Evolutionary conservation across 2,888 invertebrate genomes (phyloP).

Genomic region (Mimachlamys varia): DNA sequence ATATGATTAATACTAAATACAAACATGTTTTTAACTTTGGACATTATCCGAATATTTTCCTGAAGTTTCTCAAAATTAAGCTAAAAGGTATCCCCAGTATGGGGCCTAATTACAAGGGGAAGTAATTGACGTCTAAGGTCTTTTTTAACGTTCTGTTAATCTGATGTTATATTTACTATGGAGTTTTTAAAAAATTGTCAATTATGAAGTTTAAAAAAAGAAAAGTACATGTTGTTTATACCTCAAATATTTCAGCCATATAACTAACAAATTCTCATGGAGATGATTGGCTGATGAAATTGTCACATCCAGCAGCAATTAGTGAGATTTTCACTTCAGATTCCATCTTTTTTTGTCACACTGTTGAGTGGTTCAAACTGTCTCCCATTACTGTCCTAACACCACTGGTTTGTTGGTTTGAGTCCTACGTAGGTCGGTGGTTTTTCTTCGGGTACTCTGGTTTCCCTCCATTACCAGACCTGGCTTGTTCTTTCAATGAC

Average conservation of each 20-base stretch:
- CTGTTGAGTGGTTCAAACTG: no score
- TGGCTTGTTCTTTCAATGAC: no score
- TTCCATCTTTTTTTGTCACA: no score
- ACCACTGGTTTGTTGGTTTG: background rate
- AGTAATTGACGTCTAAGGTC: background rate
- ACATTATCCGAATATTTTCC: background rate
- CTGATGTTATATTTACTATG: background rate
- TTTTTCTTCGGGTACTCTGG: no score
- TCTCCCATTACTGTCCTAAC: background rate
- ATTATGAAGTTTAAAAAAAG: background rate
- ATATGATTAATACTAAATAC: background rate
- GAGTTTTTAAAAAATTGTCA: background rate
- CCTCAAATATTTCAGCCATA: no score
- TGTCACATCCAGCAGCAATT: no score
- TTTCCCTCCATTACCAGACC: no score
- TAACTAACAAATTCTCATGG: no score
- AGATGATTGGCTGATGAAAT: no score
- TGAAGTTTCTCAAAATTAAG: background rate
- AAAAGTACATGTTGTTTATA: no score
- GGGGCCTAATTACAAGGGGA: background rate
- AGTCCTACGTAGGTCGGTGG: no score
- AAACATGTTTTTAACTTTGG: constrained; percentile 23
- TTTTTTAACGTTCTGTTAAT: background rate
- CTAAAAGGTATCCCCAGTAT: constrained; percentile 1
- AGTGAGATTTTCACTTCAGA: no score